phyloP scores from a whole-genome alignment of 2,888 invertebrate genomes.

The Xanthia icteritia region DNA sequence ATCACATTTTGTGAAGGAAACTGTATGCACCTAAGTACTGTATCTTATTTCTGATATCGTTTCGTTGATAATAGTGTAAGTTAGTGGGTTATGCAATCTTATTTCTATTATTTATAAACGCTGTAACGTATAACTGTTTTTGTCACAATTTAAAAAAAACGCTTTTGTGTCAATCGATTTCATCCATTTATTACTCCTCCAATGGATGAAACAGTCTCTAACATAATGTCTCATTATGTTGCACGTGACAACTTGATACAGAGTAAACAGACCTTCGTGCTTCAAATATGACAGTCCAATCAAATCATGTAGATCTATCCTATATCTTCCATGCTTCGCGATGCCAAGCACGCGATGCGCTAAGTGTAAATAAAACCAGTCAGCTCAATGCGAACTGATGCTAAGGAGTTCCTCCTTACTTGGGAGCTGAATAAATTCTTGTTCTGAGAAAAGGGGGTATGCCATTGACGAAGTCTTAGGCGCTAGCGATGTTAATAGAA shows the following conservation, averaged over 20 bases:
- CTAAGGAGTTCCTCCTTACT: slow-evolving; percentile 27
- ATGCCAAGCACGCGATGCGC: slow-evolving; percentile 33
- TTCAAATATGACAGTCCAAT: slow-evolving; percentile 16
- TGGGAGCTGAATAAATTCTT: background rate
- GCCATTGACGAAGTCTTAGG: slow-evolving; percentile 19
- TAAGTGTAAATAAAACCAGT: slow-evolving; percentile 49
- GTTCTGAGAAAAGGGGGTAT: slow-evolving; percentile 17
- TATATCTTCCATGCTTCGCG: background rate
- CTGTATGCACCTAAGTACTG: too few relatives aligned
- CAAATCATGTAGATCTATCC: background rate
- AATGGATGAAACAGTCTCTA: background rate
- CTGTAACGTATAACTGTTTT: background rate
- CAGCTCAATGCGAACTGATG: slow-evolving; percentile 37
- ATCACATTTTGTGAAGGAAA: background rate
- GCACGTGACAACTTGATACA: background rate
- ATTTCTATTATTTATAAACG: too few relatives aligned
- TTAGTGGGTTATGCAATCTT: too few relatives aligned
- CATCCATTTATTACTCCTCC: background rate
- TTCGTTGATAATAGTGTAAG: too few relatives aligned
- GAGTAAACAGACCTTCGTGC: background rate
- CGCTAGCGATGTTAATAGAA: slow-evolving; percentile 6
- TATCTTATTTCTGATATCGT: too few relatives aligned
- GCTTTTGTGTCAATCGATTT: background rate
- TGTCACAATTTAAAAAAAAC: too few relatives aligned
- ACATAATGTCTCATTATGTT: background rate